phyloP scores from a whole-genome alignment of 2,113 vertebrate genomes.

The Synchiropus splendidus region DNA sequence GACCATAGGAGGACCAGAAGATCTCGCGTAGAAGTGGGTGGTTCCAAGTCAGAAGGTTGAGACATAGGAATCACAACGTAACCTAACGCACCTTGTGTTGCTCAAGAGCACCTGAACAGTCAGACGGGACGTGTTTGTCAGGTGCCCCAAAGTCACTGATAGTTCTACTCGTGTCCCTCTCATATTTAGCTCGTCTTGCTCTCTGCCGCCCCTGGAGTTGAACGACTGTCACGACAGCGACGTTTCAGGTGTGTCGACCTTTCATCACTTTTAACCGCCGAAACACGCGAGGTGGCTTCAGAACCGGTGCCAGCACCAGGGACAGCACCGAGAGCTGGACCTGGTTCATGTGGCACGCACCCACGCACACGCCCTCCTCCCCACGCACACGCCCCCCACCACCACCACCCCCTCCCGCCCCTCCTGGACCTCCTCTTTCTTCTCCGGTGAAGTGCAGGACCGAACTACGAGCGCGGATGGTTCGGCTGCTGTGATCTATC shows the following conservation, averaged over 20 bases:
- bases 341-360: conserved; percentile 7
- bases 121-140: too few species aligned
- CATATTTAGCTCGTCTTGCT: too few species aligned
- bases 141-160: too few species aligned
- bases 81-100: too few species aligned
- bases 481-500: conserved; percentile 36
- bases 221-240: conserved; percentile 19
- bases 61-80: too few species aligned
- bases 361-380: conserved; percentile 9
- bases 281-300: background rate
- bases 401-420: conserved; percentile 24
- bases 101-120: too few species aligned
- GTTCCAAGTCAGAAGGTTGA: too few species aligned
- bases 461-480: conserved; percentile 40
- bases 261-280: background rate
- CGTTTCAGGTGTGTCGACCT: conserved; percentile 5
- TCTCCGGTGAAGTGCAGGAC: conserved; percentile 29
- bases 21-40: too few species aligned
- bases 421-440: conserved; percentile 21
- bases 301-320: conserved; percentile 54
- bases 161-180: too few species aligned
- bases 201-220: too few species aligned
- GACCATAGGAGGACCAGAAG: background rate
- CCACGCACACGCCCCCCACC: conserved; percentile 26
- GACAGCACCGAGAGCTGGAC: conserved; percentile 50